Conservation (phyloP, 92 coral and sea anemone genomes). For the Galaxea fascicularis region DNA sequence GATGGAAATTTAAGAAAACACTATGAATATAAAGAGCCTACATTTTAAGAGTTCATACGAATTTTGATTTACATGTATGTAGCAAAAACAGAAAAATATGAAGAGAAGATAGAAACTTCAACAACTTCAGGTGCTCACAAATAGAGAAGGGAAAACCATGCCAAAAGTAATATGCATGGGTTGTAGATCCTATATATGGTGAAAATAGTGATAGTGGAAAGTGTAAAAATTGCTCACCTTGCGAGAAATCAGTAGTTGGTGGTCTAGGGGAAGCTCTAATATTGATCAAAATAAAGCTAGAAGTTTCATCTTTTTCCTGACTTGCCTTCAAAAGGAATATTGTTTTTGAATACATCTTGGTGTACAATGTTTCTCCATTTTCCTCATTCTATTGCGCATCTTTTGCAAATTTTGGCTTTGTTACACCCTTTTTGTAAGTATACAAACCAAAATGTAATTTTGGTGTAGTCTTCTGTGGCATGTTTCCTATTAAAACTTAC, state of each 20-base stretch:
- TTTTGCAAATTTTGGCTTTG: neutral
- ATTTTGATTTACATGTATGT: neutral
- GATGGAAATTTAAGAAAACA: neutral
- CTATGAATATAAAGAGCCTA: conserved; percentile 8
- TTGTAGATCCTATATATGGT: neutral
- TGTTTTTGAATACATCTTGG: neutral
- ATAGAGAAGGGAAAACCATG: conserved; percentile 9
- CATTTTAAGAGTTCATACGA: conserved; percentile 1
- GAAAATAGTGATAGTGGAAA: neutral
- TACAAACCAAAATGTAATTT: neutral
- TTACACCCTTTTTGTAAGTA: neutral
- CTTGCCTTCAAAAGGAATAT: neutral
- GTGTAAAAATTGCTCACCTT: conserved; percentile 9
- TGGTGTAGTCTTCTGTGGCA: conserved; percentile 2
- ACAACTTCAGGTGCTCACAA: conserved; percentile 5
- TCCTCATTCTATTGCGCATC: neutral
- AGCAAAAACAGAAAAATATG: neutral
- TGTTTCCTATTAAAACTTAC: conserved; percentile 14
- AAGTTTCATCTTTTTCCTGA: neutral
- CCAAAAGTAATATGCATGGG: neutral
- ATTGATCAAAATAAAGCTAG: neutral
- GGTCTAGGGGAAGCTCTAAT: conserved; percentile 4
- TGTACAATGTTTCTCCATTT: neutral
- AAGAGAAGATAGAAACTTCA: conserved; percentile 6
- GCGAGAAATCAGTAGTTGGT: neutral